Conservation (phyloP, 2,888 invertebrate species). For the Lasius fuliginosus region DNA sequence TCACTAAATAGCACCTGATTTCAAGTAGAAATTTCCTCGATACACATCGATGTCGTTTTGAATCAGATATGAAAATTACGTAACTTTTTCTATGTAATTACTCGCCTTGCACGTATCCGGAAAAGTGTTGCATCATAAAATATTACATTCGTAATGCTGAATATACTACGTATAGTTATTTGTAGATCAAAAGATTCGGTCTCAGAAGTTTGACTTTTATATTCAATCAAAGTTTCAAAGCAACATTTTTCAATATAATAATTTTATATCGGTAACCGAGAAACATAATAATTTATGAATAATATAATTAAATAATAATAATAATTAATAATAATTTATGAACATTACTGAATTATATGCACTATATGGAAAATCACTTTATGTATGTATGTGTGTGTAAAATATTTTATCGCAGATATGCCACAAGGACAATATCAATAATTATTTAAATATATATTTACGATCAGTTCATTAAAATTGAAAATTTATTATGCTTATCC, state of each 20-base stretch:
- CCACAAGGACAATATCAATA: not conserved
- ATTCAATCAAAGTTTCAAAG: not conserved
- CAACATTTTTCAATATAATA: not conserved
- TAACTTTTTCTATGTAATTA: slow-evolving; percentile 21
- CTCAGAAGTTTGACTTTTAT: not conserved
- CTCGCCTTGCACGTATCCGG: not conserved
- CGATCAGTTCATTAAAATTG: not conserved
- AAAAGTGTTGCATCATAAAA: slow-evolving; percentile 4
- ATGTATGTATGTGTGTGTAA: too few relatives aligned
- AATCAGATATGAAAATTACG: not conserved
- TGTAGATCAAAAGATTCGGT: not conserved
- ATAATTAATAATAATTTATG: not conserved
- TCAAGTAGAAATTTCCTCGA: slow-evolving; percentile 10
- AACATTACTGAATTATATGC: slow-evolving; percentile 1
- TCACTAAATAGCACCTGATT: slow-evolving; percentile 6
- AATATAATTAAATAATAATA: not conserved
- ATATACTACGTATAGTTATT: not conserved
- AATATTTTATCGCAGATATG: not conserved
- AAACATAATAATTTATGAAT: slow-evolving; percentile 13
- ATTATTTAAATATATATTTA: slow-evolving; percentile 2
- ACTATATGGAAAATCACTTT: not conserved
- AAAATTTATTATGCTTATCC: not conserved
- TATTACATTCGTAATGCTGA: not conserved
- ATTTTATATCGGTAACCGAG: not conserved
- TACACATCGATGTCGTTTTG: slow-evolving; percentile 17